Percentiles rank a stretch among this genome's conserved stretches.
These are phyloP conservation scores for Abrostola triplasia DNA, from an alignment of 2,888 invertebrate species.

Conservation along the genomic window DNA sequence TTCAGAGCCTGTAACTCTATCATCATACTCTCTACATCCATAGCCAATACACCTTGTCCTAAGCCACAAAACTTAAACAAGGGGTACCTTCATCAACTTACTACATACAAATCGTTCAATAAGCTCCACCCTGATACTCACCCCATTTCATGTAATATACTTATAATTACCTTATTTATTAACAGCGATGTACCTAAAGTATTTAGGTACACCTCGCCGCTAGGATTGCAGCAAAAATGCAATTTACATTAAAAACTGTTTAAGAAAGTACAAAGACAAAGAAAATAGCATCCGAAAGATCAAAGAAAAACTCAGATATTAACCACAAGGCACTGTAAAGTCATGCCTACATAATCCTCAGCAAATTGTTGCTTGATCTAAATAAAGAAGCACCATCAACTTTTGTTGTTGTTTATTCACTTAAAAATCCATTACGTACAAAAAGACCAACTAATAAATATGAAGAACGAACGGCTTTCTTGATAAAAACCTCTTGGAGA, in stretches of 20 bases:
- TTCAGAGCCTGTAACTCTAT: too few species aligned
- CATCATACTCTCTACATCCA: too few species aligned
- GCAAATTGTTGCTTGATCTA: conserved; percentile 54
- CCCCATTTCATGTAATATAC: too few species aligned
- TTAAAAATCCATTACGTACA: conserved; percentile 86
- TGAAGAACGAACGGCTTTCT: conserved; percentile 73
- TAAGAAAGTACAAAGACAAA: background rate
- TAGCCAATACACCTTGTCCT: too few species aligned
- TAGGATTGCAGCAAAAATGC: background rate
- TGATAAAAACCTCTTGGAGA: conserved; percentile 62
- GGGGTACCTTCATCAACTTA: too few species aligned
- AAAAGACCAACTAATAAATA: conserved; percentile 85
- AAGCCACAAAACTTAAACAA: too few species aligned
- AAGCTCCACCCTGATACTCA: too few species aligned
- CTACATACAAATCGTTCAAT: too few species aligned
- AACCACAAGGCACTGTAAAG: conserved; percentile 14
- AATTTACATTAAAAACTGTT: background rate
- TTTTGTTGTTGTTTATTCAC: conserved; percentile 82
- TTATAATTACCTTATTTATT: too few species aligned
- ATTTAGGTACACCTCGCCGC: background rate
- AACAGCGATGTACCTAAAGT: too few species aligned
- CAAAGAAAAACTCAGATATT: conserved; percentile 12
- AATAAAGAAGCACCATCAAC: conserved; percentile 58
- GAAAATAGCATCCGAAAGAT: background rate
- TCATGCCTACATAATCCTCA: conserved; percentile 37